Base-by-base conservation (phyloP, 2,888 invertebrate genomes). In the Dyspetes luteomarginatus region DNA sequence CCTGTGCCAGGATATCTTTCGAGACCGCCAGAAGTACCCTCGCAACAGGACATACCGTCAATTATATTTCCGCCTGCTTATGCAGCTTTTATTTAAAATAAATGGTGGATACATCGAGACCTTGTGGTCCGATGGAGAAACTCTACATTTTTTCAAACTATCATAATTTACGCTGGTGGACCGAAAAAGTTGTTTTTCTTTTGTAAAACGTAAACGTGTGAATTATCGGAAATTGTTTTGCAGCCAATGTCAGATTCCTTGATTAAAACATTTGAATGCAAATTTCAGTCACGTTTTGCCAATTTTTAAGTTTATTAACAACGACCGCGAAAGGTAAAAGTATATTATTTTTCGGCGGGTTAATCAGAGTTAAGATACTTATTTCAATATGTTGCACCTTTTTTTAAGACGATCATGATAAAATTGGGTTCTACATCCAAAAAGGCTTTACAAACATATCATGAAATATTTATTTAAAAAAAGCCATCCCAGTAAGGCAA, bases 21-120 rank as follows among this genome's bases (percentile, higher is more conserved):
- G 30, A 64, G 67, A 45, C 73, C 69, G 17, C 78, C 75, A 28
- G 73, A 67, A 55, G 50, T 77, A 55, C 81, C 76, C 52, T 84
- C 85, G 65, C 85, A 84, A 62, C 85, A 86, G 73, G 87, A 86
- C 89, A 89, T 89, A 48, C 67, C 85, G 82, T 58, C 55, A 12
- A 60, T n/a, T 60, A 15, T 58, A 19, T 56, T 30, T 28, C 15
- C 60, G n/a, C 36, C 30, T 67, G 62, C 30, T 28, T 36, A n/a
- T n/a, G 15, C 17, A 28, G 7, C 19, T 58, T n/a, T 75, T 64
- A 64, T 43, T 68, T 67, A 24, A 19, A 17, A n/a, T n/a, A 9
- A 12, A 45, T 17, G 62, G 45, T 52, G 43, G 56, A 71, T 78
- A 55, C 65, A 78, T 78, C 67, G 60, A 78, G 75, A 75, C 78